Conservation (phyloP, 1,140 invertebrate species). For the Heliconius eleuchia region DNA sequence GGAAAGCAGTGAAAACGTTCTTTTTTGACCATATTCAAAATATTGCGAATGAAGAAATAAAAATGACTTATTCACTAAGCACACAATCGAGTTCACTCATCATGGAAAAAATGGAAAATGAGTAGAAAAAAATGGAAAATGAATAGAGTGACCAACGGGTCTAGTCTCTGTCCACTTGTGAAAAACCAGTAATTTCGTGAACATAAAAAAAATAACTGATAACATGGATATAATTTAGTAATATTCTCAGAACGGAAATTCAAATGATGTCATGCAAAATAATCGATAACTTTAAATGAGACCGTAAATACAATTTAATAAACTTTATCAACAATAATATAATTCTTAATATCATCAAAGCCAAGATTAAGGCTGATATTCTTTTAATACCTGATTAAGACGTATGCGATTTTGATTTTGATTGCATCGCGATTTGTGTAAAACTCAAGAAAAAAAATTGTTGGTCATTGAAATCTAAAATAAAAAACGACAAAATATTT, state of each 20-base stretch:
- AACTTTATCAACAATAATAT: not conserved
- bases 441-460: no score
- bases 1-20: no score
- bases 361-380: slow-evolving; percentile 4
- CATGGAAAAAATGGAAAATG: no score
- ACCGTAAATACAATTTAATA: not conserved
- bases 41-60: no score
- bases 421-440: not conserved
- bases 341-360: slow-evolving; percentile 1
- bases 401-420: slow-evolving; percentile 10
- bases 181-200: not conserved
- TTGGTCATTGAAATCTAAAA: no score
- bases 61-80: no score
- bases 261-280: not conserved
- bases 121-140: no score
- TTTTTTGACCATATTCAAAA: no score
- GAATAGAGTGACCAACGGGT: no score
- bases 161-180: not conserved
- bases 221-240: not conserved
- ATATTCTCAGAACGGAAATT: not conserved
- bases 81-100: no score
- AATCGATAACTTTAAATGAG: not conserved
- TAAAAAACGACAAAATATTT: no score
- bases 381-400: not conserved
- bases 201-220: not conserved